A percentile compares a stretch with the other conserved stretches of the same genome.
Evolutionary conservation across 2,113 vertebrate genomes (phyloP).

Genomic region (Octodon degus): DNA sequence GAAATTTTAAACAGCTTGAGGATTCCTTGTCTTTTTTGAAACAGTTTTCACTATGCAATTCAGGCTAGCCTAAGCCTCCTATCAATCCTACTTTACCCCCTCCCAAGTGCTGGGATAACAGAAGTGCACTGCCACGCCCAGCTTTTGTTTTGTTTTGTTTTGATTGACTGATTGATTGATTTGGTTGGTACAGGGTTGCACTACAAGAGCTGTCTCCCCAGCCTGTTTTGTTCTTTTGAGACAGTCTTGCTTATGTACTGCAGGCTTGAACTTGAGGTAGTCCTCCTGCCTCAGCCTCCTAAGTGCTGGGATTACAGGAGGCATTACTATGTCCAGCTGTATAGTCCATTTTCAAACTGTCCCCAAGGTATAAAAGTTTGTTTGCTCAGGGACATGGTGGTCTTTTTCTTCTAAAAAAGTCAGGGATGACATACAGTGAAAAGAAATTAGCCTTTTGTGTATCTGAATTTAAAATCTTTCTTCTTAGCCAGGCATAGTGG

Average conservation of each 20-base stretch:
- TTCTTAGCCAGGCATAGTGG: not conserved
- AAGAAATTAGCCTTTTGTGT: not conserved
- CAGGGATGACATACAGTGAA: not conserved
- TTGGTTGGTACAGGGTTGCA: too few species aligned
- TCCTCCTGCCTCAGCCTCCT: not conserved
- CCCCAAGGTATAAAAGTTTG: not conserved
- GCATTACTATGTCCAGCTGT: not conserved
- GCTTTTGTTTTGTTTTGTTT: not conserved
- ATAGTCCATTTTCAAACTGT: not conserved
- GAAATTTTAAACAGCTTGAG: slow-evolving; percentile 10
- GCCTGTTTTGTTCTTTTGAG: too few species aligned
- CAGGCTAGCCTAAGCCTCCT: not conserved
- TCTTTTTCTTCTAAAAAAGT: not conserved
- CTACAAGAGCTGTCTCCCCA: too few species aligned
- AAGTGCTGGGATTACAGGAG: not conserved
- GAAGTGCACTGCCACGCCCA: not conserved
- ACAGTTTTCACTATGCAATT: not conserved
- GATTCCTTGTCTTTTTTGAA: not conserved
- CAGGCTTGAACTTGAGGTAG: not conserved
- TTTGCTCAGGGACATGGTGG: not conserved
- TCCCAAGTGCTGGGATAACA: not conserved
- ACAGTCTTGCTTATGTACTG: not conserved
- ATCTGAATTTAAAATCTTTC: not conserved
- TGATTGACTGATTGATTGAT: too few species aligned
- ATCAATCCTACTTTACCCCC: not conserved